Base-by-base conservation (phyloP, 2,888 invertebrate genomes). In the Noctua janthina region DNA sequence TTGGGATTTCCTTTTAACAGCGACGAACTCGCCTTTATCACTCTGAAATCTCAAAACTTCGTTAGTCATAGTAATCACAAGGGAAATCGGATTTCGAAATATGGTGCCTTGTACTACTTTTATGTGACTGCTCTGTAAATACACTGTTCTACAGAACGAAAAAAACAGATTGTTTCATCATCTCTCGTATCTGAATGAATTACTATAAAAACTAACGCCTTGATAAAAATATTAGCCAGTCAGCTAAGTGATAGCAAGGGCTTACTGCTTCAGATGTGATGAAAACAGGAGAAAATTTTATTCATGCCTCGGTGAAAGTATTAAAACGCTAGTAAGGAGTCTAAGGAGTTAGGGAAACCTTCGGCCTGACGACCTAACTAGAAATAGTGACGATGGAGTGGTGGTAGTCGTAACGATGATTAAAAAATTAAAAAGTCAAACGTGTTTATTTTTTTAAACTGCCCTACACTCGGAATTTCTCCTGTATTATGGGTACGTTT, bases 11-110 rank as follows among this genome's bases (percentile, higher is more conserved):
- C 15, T 76, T 83, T 56, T 39, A 29, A 71, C n/a, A 78, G 29
- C 35, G 59, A 51, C 15, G 71, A 72, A 71, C 51, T 10, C 17
- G 39, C 59, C 13, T 71, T 35, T 46, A 79, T 49, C 59, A 29
- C n/a, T 72, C 39, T 43, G 39, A 79, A 79, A 84, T 83, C 20
- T 62, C 71, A 72, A 85, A 85, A 84, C 72, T 68, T 84, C 59
- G 66, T 84, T 84, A 84, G 43, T 62, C 71, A 84, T 54, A 84
- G 66, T 82, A 71, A 84, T 79, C 82, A 23, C 85, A 39, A 72
- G 85, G 85, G 85, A 84, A 84, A 79, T 82, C 67, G 35, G 23
- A 82, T 71, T 71, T 78, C 0, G 17, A 59, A 54, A 59, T 54
- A 46, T 71, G 35, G 15, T 39, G 15, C 23, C 46, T 73, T 56